Evolutionary conservation across 2,888 invertebrate genomes (phyloP).

Genomic region (Timandra comae): DNA sequence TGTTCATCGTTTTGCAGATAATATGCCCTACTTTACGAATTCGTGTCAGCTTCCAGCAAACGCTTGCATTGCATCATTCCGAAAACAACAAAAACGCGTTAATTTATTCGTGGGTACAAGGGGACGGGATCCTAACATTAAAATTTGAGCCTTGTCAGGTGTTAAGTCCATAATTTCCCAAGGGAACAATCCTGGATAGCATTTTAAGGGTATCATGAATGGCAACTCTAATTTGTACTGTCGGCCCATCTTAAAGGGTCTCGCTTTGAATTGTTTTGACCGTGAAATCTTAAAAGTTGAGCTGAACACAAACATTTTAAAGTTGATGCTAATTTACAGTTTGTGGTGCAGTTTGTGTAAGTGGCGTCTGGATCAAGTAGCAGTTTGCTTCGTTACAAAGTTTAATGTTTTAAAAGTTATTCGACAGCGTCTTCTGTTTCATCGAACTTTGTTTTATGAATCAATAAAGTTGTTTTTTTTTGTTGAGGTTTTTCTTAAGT

Average conservation of each 20-base stretch:
- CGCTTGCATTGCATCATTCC: conserved; percentile 30
- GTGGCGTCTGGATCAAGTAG: conserved; percentile 8
- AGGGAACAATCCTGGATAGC: conserved; percentile 64
- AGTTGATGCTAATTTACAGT: conserved; percentile 19
- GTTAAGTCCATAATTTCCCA: conserved; percentile 76
- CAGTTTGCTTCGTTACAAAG: conserved; percentile 3
- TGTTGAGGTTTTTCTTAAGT: no score
- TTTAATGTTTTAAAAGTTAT: conserved; percentile 5
- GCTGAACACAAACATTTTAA: conserved; percentile 16
- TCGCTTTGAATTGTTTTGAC: conserved; percentile 28
- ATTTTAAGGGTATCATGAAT: conserved; percentile 72
- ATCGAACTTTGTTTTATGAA: background rate
- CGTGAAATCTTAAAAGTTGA: conserved; percentile 21
- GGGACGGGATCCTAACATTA: conserved; percentile 56
- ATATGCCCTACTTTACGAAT: conserved; percentile 12
- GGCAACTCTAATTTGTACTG: conserved; percentile 61
- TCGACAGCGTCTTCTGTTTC: background rate
- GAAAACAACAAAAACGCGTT: conserved; percentile 50
- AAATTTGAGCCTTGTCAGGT: conserved; percentile 75
- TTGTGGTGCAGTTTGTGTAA: conserved; percentile 14
- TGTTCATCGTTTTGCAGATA: no score
- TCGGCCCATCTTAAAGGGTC: conserved; percentile 27
- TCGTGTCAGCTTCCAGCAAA: conserved; percentile 13
- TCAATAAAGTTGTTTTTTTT: no score
- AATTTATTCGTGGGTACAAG: conserved; percentile 63